Base-by-base conservation (phyloP, 2,888 invertebrate genomes). In the Athalia rosae region DNA sequence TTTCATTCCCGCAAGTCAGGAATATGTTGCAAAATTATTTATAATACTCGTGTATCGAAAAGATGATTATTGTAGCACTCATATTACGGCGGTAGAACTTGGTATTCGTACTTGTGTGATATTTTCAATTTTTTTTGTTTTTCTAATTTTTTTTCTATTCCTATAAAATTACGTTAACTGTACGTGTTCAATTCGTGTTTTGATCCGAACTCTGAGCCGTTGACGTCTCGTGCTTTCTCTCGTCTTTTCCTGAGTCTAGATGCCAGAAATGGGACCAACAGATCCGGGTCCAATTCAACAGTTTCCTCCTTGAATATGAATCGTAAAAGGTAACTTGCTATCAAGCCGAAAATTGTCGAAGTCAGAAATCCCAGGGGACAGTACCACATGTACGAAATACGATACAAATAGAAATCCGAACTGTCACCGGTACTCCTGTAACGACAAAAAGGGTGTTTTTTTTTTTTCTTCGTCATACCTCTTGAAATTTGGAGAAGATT, bases 371-470 rank as follows among this genome's bases (percentile, higher is more conserved):
- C 87, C 28, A 88, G 50, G 1, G 87, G 86, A 64, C 88, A 84
- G 78, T 88, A 88, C 88, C 88, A 88, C 86, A 88, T 81, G 79
- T 88, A 87, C 4, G 88, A 88, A 77, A 88, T 82, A 53, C 87
- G 85, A 79, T 87, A 88, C 7, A 86, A 83, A 77, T 88, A 88
- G 77, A 88, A 86, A 69, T 85, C 84, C 3, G 84, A 82, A 6
- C 64, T 71, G 66, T 76, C 78, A 11, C 66, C 76, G n/a, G 43
- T 73, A 58, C 77, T 77, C 62, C 77, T 77, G 71, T 1, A 77
- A 73, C 4, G 15, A 56, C 28, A 28, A 28, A 28, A 28, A 28
- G 2, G 28, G 28, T 28, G 2, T 28, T 28, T 28, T 0, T 28
- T 28, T 28, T 28, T 28, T 28, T 28, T 28, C n/a, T n/a, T n/a